Base-by-base conservation (phyloP, 2,797 vertebrate genomes). In the Myioborus miniatus region DNA sequence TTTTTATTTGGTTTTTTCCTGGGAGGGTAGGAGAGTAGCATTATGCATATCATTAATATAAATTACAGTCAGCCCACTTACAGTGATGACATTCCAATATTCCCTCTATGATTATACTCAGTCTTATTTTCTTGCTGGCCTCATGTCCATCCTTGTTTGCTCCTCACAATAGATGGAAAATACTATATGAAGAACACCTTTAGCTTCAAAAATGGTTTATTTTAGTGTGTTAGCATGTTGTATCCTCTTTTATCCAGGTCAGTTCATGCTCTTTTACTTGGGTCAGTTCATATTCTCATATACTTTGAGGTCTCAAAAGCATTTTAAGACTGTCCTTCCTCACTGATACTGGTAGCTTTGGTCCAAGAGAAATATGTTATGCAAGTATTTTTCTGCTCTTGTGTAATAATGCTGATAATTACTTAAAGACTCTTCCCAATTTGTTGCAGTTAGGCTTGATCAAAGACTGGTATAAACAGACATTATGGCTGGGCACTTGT, bases 381-480 rank as follows among this genome's bases (percentile, higher is more conserved):
- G 36, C 72, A 83, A 87, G 43, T 81, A 83, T 76, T 89, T 95
- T 93, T 56, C 89, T 90, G 23, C 17, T 80, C 15, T 92, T 91
- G 70, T 72, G 21, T 83, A 76, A 84, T 90, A 92, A 71, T 44
- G 50, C 43, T 88, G 58, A 30, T 97, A 91, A 94, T 96, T 89
- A 78, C 65, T 80, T 93, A 84, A 95, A 89, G 63, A n/a, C 23
- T 77, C 59, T 89, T 87, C 15, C 44, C 67, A 89, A 92, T 95
- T 92, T 92, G 75, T 80, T 93, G 79, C 59, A 74, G 53, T 91
- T 93, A 91, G 59, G 34, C 74, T 92, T 89, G 90, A 96, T 95
- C 90, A 93, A 93, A 96, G 86, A 80, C 58, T 89, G 88, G 90
- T 93, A 87, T 53, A 84, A 95, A 86, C 75, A 96, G 67, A 47